Conservation (phyloP, 2,113 vertebrate genomes). For the Dicerorhinus sumatrensis region DNA sequence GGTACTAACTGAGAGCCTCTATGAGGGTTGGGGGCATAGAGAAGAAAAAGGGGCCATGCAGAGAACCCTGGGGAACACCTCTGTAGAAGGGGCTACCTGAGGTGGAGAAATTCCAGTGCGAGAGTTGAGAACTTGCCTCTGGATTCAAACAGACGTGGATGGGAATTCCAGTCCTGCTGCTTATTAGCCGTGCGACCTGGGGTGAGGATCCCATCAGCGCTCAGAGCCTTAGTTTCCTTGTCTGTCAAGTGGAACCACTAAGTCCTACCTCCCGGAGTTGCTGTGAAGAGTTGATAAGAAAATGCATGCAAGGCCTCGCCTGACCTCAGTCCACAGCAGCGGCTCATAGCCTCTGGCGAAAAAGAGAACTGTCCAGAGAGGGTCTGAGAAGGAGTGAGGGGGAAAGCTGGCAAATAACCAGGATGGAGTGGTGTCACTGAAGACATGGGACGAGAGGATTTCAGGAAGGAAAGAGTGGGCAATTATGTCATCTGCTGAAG, state of each 20-base stretch:
- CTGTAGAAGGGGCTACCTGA: neutral
- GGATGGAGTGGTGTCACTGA: neutral
- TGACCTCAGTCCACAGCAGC: neutral
- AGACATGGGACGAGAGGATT: neutral
- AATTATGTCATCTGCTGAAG: slow-evolving; percentile 1
- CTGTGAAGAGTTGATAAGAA: neutral
- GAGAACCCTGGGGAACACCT: neutral
- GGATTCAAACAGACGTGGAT: neutral
- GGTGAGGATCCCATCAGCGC: neutral
- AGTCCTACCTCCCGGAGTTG: neutral
- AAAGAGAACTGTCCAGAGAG: neutral
- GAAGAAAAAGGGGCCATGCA: neutral
- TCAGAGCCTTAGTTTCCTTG: neutral
- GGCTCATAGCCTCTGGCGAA: neutral
- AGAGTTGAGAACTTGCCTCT: neutral
- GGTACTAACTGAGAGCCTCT: neutral
- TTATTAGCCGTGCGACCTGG: neutral
- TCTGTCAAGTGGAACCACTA: neutral
- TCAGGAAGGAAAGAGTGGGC: slow-evolving; percentile 37
- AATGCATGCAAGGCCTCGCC: neutral
- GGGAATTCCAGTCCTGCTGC: neutral
- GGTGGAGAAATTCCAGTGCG: neutral
- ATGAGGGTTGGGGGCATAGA: neutral
- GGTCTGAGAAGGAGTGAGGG: neutral
- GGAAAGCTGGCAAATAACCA: neutral